Percentiles rank a stretch among this genome's conserved stretches.
Conservation (phyloP, 2,113 vertebrate genomes). For the Mustela lutreola region DNA sequence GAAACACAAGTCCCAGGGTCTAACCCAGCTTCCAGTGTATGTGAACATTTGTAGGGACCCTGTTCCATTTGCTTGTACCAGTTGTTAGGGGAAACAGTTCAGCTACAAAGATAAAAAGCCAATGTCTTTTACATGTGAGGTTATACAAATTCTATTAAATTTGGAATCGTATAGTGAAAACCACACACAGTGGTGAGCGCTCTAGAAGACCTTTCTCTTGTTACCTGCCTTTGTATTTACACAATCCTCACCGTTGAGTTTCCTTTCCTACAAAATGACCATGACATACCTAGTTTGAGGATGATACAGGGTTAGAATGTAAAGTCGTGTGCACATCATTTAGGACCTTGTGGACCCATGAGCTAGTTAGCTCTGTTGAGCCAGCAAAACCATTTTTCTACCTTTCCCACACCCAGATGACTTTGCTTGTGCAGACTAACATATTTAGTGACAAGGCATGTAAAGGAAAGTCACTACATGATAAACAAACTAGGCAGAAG, state of each 20-base stretch:
- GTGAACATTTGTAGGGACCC: neutral
- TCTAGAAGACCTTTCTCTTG: too few relatives aligned
- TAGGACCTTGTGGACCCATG: neutral
- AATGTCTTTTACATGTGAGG: neutral
- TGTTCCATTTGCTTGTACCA: neutral
- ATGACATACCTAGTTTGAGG: neutral
- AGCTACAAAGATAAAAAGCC: neutral
- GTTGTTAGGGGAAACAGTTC: neutral
- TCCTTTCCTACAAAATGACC: neutral
- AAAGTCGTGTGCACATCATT: neutral
- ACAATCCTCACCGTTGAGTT: neutral
- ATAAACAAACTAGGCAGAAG: neutral
- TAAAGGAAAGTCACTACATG: neutral
- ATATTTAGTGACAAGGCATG: neutral
- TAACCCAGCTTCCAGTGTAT: fast-evolving
- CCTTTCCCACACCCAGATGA: neutral
- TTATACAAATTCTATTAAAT: neutral
- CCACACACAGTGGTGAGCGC: fast-evolving
- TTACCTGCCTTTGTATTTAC: neutral
- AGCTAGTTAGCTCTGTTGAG: neutral
- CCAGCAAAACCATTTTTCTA: neutral
- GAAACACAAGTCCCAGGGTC: neutral
- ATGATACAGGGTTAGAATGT: neutral
- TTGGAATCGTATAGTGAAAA: neutral
- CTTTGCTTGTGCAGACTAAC: neutral